phyloP scores from a whole-genome alignment of 30 jellyfish, hydroid and myxozoan genomes.

The Cassiopea xamachana region DNA sequence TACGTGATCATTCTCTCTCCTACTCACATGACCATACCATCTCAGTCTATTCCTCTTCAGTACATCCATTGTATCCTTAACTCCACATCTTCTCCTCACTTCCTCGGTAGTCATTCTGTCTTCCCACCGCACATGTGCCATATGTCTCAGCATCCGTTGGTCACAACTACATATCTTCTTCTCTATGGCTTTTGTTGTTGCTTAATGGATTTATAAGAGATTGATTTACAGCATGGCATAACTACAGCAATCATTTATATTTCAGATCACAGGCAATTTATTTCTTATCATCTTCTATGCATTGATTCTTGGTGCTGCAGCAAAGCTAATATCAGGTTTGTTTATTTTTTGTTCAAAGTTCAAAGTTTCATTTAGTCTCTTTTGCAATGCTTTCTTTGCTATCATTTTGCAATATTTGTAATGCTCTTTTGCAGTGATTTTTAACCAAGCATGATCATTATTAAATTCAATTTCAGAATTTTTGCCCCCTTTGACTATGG shows the following conservation, averaged over 20 bases:
- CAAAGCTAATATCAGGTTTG: slow-evolving; percentile 85
- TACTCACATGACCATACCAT: too few species aligned
- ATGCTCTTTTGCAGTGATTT: neutral
- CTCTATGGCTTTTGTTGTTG: too few species aligned
- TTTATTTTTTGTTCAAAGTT: neutral
- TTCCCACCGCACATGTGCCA: too few species aligned
- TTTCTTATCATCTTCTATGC: slow-evolving; percentile 82
- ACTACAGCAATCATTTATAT: neutral
- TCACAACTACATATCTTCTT: too few species aligned
- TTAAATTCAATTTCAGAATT: neutral
- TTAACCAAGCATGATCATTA: neutral
- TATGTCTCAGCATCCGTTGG: too few species aligned
- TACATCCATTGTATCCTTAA: too few species aligned
- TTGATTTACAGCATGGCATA: too few species aligned
- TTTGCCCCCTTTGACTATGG: neutral
- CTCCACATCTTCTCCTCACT: too few species aligned
- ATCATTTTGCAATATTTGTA: neutral
- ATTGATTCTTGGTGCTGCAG: slow-evolving; percentile 79
- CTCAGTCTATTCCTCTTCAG: too few species aligned
- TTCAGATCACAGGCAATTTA: slow-evolving; percentile 78
- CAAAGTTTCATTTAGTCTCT: neutral
- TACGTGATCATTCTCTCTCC: too few species aligned
- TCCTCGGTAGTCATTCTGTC: too few species aligned
- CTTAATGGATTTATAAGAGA: too few species aligned
- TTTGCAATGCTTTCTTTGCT: neutral